Conservation (phyloP, 2,888 invertebrate genomes). For the Archips crataeganus region DNA sequence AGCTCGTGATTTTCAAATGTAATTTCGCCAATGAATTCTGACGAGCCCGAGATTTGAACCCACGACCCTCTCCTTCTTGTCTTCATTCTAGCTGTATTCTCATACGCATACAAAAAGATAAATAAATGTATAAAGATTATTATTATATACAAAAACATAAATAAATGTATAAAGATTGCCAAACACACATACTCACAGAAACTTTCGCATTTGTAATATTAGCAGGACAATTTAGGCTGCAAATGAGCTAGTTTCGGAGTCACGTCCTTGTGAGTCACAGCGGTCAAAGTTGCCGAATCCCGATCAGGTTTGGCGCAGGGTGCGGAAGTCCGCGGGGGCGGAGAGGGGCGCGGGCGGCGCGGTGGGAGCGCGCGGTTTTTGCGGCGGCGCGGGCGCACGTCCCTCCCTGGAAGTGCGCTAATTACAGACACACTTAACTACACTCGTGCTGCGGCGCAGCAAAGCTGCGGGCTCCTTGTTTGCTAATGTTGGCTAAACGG, state of each 20-base stretch:
- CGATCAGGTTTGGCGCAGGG: neutral
- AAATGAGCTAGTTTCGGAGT: neutral
- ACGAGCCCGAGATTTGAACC: too few species aligned
- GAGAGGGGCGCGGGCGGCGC: constrained; percentile 9
- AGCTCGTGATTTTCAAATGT: too few species aligned
- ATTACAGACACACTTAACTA: constrained; percentile 56
- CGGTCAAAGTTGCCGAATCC: constrained; percentile 8
- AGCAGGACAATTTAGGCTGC: neutral
- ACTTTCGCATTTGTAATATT: too few species aligned
- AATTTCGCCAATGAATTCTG: too few species aligned
- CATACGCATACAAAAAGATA: too few species aligned
- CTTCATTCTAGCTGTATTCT: too few species aligned
- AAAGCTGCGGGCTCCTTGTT: constrained; percentile 3
- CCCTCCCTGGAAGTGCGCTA: constrained; percentile 49
- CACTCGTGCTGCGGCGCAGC: constrained; percentile 33
- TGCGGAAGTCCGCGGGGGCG: neutral
- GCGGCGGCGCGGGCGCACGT: constrained; percentile 20
- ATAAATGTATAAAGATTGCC: too few species aligned
- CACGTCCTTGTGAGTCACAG: neutral
- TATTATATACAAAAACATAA: too few species aligned
- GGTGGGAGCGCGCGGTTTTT: constrained; percentile 51
- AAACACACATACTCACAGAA: too few species aligned
- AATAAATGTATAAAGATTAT: too few species aligned
- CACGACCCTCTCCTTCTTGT: too few species aligned
- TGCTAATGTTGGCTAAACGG: neutral